Percentiles rank a stretch among this genome's conserved stretches.
Evolutionary conservation across 1,140 invertebrate species (phyloP).

Genomic region (Thaumatotibia leucotreta): DNA sequence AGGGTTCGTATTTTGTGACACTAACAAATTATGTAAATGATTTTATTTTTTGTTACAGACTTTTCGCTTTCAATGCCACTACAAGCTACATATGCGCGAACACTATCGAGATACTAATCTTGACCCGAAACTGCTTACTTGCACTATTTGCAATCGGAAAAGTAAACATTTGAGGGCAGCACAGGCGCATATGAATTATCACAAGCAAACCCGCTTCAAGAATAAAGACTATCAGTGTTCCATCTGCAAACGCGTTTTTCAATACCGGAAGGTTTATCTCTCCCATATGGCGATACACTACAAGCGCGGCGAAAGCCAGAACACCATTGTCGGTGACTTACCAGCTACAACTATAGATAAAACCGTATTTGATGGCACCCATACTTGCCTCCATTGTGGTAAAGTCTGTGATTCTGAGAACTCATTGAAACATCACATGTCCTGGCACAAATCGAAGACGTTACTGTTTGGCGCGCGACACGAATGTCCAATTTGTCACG

Average conservation of each 20-base stretch:
- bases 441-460: slow-evolving; percentile 66
- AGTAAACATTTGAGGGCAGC: slow-evolving; percentile 70
- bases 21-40: slow-evolving; percentile 15
- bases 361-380: slow-evolving; percentile 41
- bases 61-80: slow-evolving; percentile 66
- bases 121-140: slow-evolving; percentile 60
- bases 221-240: slow-evolving; percentile 68
- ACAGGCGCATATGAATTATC: slow-evolving; percentile 68
- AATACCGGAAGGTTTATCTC: slow-evolving; percentile 58
- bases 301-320: slow-evolving; percentile 53
- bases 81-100: slow-evolving; percentile 66
- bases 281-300: slow-evolving; percentile 68
- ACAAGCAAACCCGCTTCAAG: slow-evolving; percentile 66
- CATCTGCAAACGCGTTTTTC: slow-evolving; percentile 67
- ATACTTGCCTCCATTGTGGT: slow-evolving; percentile 60
- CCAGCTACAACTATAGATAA: slow-evolving; percentile 31
- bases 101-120: slow-evolving; percentile 63
- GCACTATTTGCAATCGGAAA: slow-evolving; percentile 57
- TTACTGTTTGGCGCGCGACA: slow-evolving; percentile 51
- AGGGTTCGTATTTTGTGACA: no score
- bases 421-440: slow-evolving; percentile 62
- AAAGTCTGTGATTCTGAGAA: slow-evolving; percentile 64
- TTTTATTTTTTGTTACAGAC: slow-evolving; percentile 42
- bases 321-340: slow-evolving; percentile 48
- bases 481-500: slow-evolving; percentile 58